A percentile compares a stretch with the other conserved stretches of the same genome.
These are phyloP conservation scores for Hoplodrina blanda DNA, from an alignment of 2,888 invertebrate species.

Conservation along the genomic window DNA sequence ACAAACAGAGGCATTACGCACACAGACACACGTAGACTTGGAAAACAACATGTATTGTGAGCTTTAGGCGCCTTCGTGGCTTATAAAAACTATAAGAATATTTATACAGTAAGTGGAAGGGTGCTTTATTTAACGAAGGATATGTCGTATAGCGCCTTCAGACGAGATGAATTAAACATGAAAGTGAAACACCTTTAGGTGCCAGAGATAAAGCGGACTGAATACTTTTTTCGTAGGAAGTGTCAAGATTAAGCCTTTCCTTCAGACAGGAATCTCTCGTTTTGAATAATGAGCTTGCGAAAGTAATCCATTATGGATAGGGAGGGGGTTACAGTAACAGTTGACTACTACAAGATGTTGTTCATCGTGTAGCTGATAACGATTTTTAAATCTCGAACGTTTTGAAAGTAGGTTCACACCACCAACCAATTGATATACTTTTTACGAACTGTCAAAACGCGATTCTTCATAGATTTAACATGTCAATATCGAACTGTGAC, in stretches of 20 bases:
- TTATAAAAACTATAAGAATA: conserved; percentile 56
- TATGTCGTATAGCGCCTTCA: conserved; percentile 40
- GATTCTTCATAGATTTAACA: no score
- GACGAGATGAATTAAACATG: conserved; percentile 61
- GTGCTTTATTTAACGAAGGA: conserved; percentile 51
- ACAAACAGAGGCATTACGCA: not conserved
- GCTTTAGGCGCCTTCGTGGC: conserved; percentile 39
- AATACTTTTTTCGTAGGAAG: conserved; percentile 52
- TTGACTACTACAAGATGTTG: conserved; percentile 16
- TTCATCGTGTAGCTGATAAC: conserved; percentile 10
- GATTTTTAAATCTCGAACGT: no score
- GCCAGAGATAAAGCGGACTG: conserved; percentile 37
- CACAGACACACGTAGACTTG: conserved; percentile 27
- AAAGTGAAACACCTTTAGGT: conserved; percentile 47
- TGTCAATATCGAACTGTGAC: no score
- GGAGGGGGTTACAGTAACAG: conserved; percentile 28
- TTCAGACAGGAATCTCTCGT: conserved; percentile 44
- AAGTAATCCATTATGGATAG: conserved; percentile 60
- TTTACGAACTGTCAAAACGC: no score
- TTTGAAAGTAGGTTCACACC: no score
- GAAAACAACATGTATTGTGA: conserved; percentile 35
- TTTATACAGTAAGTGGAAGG: conserved; percentile 43
- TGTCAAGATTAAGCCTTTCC: conserved; percentile 59
- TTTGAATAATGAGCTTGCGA: conserved; percentile 58
- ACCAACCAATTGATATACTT: no score